Evolutionary conservation across 2,797 vertebrate genomes (phyloP).

Genomic region (Danionella dracula): DNA sequence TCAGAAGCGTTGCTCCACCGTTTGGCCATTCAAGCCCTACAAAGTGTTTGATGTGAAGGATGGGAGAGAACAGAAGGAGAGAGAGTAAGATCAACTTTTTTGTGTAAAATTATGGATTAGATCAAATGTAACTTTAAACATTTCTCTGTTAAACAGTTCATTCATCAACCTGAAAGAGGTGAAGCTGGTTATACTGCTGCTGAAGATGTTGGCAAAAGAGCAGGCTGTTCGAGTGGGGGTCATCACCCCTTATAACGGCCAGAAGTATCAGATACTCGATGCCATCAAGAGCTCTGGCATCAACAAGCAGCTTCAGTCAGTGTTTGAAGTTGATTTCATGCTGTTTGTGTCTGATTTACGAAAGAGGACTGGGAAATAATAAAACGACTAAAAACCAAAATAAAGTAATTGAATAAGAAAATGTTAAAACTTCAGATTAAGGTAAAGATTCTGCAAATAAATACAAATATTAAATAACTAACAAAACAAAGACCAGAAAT

Average conservation of each 20-base stretch:
- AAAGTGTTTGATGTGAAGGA: conserved; percentile 80
- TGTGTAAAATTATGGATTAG: neutral
- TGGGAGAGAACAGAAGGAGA: conserved; percentile 68
- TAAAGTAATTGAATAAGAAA: too few relatives aligned
- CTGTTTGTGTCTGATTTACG: too few relatives aligned
- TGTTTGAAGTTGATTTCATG: neutral
- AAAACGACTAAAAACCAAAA: too few relatives aligned
- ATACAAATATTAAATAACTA: too few relatives aligned
- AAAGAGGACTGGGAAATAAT: too few relatives aligned
- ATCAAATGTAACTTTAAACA: neutral
- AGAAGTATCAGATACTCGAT: conserved; percentile 69
- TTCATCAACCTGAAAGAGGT: conserved; percentile 75
- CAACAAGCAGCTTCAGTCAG: conserved; percentile 40
- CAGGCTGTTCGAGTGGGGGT: conserved; percentile 61
- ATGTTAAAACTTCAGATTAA: too few relatives aligned
- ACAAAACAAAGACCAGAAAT: too few relatives aligned
- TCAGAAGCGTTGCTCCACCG: conserved; percentile 61
- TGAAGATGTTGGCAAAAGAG: conserved; percentile 69
- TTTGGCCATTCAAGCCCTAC: conserved; percentile 80
- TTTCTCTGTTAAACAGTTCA: conserved; percentile 48
- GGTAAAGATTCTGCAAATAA: too few relatives aligned
- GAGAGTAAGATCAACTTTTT: conserved; percentile 74
- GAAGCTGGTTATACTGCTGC: conserved; percentile 71
- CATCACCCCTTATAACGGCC: conserved; percentile 81
- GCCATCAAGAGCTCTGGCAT: neutral